These are phyloP conservation scores for Embidobia sp. DNA, from an alignment of 2,888 invertebrate genomes.

Conservation along the genomic window DNA sequence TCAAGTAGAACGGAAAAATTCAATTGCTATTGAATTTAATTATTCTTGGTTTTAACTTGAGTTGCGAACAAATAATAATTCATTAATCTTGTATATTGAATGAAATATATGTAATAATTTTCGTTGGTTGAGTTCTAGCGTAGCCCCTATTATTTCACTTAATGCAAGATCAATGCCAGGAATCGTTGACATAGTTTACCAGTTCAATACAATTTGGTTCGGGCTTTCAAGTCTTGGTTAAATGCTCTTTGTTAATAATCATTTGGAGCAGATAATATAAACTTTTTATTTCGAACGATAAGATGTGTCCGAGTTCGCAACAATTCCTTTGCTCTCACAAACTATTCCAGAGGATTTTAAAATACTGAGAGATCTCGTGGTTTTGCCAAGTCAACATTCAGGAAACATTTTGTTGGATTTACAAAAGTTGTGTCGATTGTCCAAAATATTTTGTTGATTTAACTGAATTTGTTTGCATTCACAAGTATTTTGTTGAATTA, in stretches of 20 bases:
- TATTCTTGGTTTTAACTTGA: conserved; percentile 16
- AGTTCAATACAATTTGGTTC: background rate
- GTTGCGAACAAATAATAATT: conserved; percentile 3
- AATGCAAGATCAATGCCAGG: conserved; percentile 3
- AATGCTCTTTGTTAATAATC: conserved; percentile 37
- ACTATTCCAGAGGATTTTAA: conserved; percentile 40
- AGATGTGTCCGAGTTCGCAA: conserved; percentile 67
- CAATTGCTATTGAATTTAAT: conserved; percentile 22
- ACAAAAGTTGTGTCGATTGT: too few relatives aligned
- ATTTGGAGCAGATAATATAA: conserved; percentile 66
- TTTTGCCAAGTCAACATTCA: conserved; percentile 19
- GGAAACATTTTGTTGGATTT: too few relatives aligned
- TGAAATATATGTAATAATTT: conserved; percentile 21
- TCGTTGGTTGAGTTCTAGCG: background rate
- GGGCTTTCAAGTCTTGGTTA: background rate
- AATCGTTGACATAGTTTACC: background rate
- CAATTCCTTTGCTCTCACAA: conserved; percentile 71
- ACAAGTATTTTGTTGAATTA: too few relatives aligned
- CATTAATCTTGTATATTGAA: conserved; percentile 16
- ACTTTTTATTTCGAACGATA: conserved; percentile 38
- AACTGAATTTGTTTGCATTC: too few relatives aligned
- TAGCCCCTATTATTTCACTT: conserved; percentile 1
- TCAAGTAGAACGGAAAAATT: conserved; percentile 12
- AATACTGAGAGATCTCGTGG: conserved; percentile 31
- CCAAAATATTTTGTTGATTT: too few relatives aligned